These are phyloP conservation scores for Hycleus cichorii DNA, from an alignment of 1,140 invertebrate genomes.

Conservation along the genomic window DNA sequence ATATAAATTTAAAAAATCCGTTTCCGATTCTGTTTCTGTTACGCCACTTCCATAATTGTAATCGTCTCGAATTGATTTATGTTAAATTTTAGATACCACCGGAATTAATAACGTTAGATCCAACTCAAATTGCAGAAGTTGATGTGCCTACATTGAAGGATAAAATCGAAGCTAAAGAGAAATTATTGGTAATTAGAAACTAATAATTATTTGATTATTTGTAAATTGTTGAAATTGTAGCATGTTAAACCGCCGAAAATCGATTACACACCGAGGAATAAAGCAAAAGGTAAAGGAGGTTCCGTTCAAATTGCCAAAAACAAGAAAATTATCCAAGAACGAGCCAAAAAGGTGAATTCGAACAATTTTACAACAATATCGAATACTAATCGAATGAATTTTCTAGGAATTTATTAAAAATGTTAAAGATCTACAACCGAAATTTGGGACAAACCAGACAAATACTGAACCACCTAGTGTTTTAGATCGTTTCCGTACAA, in stretches of 20 bases:
- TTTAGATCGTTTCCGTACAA: conserved; percentile 51
- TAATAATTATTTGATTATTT: conserved; percentile 9
- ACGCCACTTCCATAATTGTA: too few relatives aligned
- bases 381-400: conserved; percentile 22
- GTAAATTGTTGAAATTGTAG: conserved; percentile 44
- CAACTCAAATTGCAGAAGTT: conserved; percentile 64
- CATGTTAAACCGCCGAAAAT: conserved; percentile 69
- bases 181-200: conserved; percentile 45
- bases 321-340: conserved; percentile 71
- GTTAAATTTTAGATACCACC: conserved; percentile 62
- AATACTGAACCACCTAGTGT: conserved; percentile 48
- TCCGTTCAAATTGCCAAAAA: conserved; percentile 64
- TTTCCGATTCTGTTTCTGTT: too few relatives aligned
- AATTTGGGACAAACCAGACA: conserved; percentile 30
- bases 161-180: conserved; percentile 70
- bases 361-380: not conserved
- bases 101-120: conserved; percentile 86
- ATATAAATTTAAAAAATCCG: too few relatives aligned
- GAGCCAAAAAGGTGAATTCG: conserved; percentile 52
- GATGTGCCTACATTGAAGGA: conserved; percentile 72
- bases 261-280: conserved; percentile 66
- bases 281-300: conserved; percentile 70
- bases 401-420: conserved; percentile 54
- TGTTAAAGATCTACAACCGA: conserved; percentile 33
- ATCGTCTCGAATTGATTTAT: not conserved